These are phyloP conservation scores for Eueremaeus valkanovi DNA, from an alignment of 2,888 invertebrate genomes.

Conservation along the genomic window DNA sequence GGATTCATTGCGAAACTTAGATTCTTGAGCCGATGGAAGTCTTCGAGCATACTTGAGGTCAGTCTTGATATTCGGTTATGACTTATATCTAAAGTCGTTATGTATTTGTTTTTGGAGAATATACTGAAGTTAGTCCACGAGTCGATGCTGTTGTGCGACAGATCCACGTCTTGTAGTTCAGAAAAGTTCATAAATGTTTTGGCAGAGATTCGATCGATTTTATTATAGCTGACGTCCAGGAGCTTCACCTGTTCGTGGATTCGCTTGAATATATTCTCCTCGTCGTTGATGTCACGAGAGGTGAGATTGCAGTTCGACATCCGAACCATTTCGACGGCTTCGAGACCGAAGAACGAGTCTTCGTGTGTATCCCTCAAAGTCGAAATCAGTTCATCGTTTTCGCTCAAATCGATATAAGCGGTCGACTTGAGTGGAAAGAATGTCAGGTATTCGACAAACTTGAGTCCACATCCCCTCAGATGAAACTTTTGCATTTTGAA, in stretches of 20 bases:
- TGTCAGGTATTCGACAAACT: constrained; percentile 38
- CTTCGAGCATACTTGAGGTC: constrained; percentile 39
- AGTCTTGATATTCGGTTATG: constrained; percentile 27
- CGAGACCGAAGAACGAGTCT: constrained; percentile 40
- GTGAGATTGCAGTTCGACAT: constrained; percentile 37
- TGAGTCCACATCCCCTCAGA: constrained; percentile 38
- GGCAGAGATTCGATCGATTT: constrained; percentile 14
- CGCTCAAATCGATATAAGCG: constrained; percentile 42
- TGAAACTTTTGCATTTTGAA: constrained; percentile 40
- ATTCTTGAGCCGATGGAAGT: constrained; percentile 37
- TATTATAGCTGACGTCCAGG: constrained; percentile 40
- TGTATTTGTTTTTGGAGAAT: constrained; percentile 37
- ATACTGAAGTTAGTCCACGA: constrained; percentile 39
- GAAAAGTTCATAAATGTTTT: constrained; percentile 38
- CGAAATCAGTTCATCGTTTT: constrained; percentile 38
- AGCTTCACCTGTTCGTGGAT: constrained; percentile 39
- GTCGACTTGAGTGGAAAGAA: constrained; percentile 41
- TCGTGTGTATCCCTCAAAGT: constrained; percentile 40
- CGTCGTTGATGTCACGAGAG: constrained; percentile 33
- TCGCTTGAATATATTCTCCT: constrained; percentile 34
- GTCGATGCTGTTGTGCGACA: constrained; percentile 40
- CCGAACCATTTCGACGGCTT: constrained; percentile 39
- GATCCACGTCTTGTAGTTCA: constrained; percentile 38
- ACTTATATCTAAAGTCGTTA: constrained; percentile 35
- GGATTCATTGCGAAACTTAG: constrained; percentile 40